Conservation (phyloP, 2,797 vertebrate genomes). For the Crotalus adamanteus region DNA sequence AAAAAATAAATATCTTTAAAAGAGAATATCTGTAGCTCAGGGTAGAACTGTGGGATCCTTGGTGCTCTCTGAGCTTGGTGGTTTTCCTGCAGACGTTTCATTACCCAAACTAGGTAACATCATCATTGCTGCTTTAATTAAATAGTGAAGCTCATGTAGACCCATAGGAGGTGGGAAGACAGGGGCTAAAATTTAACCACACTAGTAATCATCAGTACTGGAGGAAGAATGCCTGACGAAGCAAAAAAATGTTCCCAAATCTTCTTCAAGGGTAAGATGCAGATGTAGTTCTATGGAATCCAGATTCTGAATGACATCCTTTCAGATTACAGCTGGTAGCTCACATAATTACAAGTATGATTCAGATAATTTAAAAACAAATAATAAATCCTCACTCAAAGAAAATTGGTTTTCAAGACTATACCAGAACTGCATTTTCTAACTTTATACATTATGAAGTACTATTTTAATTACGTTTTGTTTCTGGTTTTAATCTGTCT, state of each 20-base stretch:
- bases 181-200: background rate
- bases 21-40: too few species aligned
- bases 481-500: background rate
- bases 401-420: background rate
- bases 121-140: background rate
- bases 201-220: background rate
- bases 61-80: background rate
- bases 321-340: background rate
- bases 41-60: background rate
- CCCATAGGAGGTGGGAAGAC: background rate
- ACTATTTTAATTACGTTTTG: background rate
- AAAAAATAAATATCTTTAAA: background rate
- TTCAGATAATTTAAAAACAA: background rate
- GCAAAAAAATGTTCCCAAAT: background rate
- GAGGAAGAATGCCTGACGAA: background rate
- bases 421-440: background rate
- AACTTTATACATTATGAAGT: background rate
- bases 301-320: background rate
- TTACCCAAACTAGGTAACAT: background rate
- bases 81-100: background rate
- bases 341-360: background rate
- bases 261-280: background rate
- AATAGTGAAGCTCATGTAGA: background rate
- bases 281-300: background rate
- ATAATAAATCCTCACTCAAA: background rate